These are phyloP conservation scores for Bagarius yarrelli DNA, from an alignment of 2,113 vertebrate genomes.

Conservation along the genomic window DNA sequence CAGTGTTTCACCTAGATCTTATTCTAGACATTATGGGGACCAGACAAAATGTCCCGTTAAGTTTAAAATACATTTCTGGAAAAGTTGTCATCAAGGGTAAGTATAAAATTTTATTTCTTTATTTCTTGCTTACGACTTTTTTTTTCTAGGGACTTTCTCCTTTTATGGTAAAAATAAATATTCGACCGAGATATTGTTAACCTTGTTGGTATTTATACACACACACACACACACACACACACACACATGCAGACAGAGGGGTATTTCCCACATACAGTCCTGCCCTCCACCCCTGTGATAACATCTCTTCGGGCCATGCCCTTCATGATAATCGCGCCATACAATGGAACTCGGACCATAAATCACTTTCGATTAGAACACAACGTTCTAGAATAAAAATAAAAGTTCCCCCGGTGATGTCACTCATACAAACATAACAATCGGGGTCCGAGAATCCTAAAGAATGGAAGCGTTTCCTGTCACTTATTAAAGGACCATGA, in stretches of 20 bases:
- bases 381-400: conserved; percentile 41
- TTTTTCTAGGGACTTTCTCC: background rate
- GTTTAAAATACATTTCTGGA: too few species aligned
- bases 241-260: conserved; percentile 14
- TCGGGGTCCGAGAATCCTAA: conserved; percentile 30
- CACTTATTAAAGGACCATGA: conserved; percentile 45
- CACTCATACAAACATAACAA: conserved; percentile 40
- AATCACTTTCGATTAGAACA: conserved; percentile 43
- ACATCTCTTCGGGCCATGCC: conserved; percentile 20
- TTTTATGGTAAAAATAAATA: background rate
- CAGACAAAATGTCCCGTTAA: too few species aligned
- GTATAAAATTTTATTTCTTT: too few species aligned
- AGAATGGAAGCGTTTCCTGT: conserved; percentile 54
- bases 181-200: background rate
- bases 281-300: conserved; percentile 40
- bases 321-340: conserved; percentile 34
- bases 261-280: conserved; percentile 35
- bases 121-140: background rate
- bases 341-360: conserved; percentile 10
- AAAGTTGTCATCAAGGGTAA: too few species aligned
- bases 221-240: conserved; percentile 28
- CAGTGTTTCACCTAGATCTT: too few species aligned
- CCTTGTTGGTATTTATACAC: background rate
- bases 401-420: conserved; percentile 41
- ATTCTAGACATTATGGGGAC: too few species aligned